phyloP scores from a whole-genome alignment of 2,113 vertebrate genomes.

The Dicerorhinus sumatrensis region DNA sequence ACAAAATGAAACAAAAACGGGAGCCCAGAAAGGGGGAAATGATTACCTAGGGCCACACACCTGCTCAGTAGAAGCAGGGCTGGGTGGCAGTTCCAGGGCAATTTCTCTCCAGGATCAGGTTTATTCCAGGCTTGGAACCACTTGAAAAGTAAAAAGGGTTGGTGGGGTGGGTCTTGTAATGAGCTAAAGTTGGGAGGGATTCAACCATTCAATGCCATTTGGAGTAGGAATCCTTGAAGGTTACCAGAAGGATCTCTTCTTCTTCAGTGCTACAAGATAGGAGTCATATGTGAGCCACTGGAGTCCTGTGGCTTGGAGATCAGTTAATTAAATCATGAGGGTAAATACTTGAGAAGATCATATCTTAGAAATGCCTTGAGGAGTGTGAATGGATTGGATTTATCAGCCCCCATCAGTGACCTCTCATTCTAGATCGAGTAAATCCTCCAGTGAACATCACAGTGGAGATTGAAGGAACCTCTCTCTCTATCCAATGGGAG shows the following conservation, averaged over 20 bases:
- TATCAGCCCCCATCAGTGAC: background rate
- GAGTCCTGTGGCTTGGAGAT: background rate
- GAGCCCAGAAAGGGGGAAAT: background rate
- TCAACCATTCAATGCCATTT: background rate
- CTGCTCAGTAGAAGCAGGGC: background rate
- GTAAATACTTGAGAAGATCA: background rate
- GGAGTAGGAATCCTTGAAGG: background rate
- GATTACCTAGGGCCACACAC: background rate
- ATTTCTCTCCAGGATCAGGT: background rate
- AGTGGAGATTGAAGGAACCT: conserved; percentile 61
- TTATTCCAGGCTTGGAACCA: too few species aligned
- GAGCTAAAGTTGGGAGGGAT: background rate
- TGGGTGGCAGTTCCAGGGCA: background rate
- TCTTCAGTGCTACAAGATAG: accelerated
- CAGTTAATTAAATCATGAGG: background rate
- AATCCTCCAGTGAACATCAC: conserved; percentile 85
- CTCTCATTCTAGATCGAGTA: conserved; percentile 79
- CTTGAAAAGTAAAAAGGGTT: background rate
- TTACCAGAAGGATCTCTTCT: background rate
- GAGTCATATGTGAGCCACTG: background rate
- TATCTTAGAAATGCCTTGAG: background rate
- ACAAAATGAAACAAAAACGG: background rate
- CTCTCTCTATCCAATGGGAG: conserved; percentile 81
- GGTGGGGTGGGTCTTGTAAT: background rate
- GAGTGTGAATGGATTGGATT: background rate